Conservation (phyloP, 1,140 invertebrate genomes). For the Octopus bimaculoides region DNA sequence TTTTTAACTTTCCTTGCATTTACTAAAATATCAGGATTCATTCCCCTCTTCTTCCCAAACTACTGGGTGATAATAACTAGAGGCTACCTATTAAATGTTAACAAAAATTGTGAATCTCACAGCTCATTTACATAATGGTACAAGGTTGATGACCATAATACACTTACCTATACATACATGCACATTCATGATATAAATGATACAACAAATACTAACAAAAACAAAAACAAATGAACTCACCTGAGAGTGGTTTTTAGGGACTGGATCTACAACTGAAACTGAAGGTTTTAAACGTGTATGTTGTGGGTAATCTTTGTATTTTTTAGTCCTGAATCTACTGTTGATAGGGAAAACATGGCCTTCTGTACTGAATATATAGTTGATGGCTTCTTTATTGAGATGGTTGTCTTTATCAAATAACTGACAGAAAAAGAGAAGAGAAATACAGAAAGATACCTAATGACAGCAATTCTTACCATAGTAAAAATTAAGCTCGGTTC, state of each 20-base stretch:
- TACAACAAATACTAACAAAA: background rate
- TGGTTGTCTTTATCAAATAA: conserved; percentile 70
- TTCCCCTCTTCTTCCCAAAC: no score
- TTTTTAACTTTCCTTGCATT: no score
- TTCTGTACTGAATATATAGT: conserved; percentile 70
- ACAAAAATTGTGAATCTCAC: no score
- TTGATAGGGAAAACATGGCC: conserved; percentile 68
- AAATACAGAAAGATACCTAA: no score
- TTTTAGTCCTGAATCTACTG: conserved; percentile 53
- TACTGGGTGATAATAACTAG: no score
- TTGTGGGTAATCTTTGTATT: conserved; percentile 26
- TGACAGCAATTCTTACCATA: no score
- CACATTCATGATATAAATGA: background rate
- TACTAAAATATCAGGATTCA: no score
- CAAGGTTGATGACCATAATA: background rate
- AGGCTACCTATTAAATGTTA: no score
- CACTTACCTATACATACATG: conserved; percentile 4
- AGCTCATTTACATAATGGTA: no score
- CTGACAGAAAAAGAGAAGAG: conserved; percentile 54
- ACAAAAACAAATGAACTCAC: conserved; percentile 27
- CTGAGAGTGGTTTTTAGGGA: conserved; percentile 34
- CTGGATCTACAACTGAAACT: conserved; percentile 31
- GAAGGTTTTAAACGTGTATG: conserved; percentile 3
- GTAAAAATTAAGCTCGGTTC: no score
- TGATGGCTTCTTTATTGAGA: conserved; percentile 62